Evolutionary conservation across 30 jellyfish, hydroid and myxozoan species (phyloP), one percentile per base, ranked within the genome.

Genomic region (Mastigias papua): DNA sequence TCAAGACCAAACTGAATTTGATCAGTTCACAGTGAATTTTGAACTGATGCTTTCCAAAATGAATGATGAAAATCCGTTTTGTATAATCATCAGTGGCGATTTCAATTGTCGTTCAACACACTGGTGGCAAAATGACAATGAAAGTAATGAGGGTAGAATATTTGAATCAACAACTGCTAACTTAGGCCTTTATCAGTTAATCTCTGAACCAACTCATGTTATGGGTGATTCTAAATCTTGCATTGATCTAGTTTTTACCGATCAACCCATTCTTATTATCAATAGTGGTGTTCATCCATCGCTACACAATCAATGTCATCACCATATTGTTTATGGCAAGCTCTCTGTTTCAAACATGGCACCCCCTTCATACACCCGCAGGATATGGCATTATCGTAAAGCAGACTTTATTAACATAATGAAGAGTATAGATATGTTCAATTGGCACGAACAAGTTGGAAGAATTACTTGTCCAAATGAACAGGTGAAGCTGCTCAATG

Each of bases 1-100:
- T 34, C 66, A 35, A 26, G 66, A 31, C 13, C 74, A 21, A 63
- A 11, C 22, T 35, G 51, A 74, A 31, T 78, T 78, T 78, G 89
- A 62, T 32, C 54, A 58, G 30, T 50, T 58, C 78, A 78, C 68
- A 32, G 54, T 78, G 26, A 78, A 30, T 31, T 78, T 78, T 78
- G 78, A 78, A 58, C 79, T 50, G 67, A 50, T 78, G 89, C 78
- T 78, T 10, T 78, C 78, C 34, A 78, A 23, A 58, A 50, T 78
- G 78, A 58, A 78, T 33, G 77, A 32, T 54, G 78, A 78, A 78
- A 78, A 58, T 34, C 89, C 89, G 27, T 51, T 57, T 17, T 78
- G 78, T 46, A 78, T 54, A 26, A 58, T 78, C n/a, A 78, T 54
- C 21, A 78, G 64, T 78, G 89, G 78, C 13, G 78, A 57, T 42